phyloP scores from a whole-genome alignment of 2,797 vertebrate genomes.

The Austrolebias charrua region DNA sequence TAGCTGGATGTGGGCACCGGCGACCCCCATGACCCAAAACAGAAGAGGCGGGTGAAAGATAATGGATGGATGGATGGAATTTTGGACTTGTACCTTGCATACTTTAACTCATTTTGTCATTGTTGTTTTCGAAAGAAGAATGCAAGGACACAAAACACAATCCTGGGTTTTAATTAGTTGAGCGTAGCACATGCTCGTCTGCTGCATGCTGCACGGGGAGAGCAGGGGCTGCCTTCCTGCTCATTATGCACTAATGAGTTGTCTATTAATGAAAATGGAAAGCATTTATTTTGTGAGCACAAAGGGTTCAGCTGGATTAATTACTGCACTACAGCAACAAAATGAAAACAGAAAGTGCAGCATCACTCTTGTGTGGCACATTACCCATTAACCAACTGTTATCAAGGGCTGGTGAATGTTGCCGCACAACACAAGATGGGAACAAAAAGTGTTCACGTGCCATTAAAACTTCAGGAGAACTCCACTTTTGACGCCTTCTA shows the following conservation, averaged over 20 bases:
- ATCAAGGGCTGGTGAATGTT: conserved; percentile 63
- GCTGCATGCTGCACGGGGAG: conserved; percentile 61
- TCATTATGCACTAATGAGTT: conserved; percentile 85
- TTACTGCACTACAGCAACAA: conserved; percentile 80
- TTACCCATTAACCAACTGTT: conserved; percentile 80
- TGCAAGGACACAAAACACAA: conserved; percentile 48
- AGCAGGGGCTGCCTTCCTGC: conserved; percentile 70
- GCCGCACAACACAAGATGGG: conserved; percentile 34
- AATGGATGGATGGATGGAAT: too few species aligned
- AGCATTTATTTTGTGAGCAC: conserved; percentile 84
- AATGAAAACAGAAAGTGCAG: conserved; percentile 78
- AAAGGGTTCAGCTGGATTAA: conserved; percentile 83
- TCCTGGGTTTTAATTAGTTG: conserved; percentile 72
- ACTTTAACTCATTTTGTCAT: conserved; percentile 39
- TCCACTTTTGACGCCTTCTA: conserved; percentile 24
- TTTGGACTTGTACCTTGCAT: too few species aligned
- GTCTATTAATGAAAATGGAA: conserved; percentile 87
- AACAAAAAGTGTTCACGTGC: conserved; percentile 20
- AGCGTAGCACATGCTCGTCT: conserved; percentile 58
- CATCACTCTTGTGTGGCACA: conserved; percentile 75
- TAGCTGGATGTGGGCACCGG: too few species aligned
- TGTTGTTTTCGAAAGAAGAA: conserved; percentile 30
- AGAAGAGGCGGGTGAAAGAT: too few species aligned
- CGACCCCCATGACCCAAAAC: too few species aligned
- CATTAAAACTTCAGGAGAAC: conserved; percentile 51